These are phyloP conservation scores for Nomada hirtipes DNA, from an alignment of 2,888 invertebrate species.

Conservation along the genomic window DNA sequence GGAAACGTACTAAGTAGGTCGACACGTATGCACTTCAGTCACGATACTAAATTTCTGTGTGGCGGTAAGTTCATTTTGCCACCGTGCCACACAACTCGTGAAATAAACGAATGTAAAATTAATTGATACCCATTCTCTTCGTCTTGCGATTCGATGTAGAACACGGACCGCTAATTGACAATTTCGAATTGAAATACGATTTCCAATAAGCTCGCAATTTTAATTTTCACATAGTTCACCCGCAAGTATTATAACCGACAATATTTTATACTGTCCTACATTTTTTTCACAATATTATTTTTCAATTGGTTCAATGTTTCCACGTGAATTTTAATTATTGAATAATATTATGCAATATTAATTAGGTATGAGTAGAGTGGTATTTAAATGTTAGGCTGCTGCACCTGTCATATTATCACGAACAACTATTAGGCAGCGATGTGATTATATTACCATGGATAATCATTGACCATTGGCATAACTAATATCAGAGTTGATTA, in stretches of 20 bases:
- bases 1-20: conserved; percentile 49
- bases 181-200: too few species aligned
- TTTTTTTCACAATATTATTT: not conserved
- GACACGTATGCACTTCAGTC: conserved; percentile 38
- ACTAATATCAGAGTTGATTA: not conserved
- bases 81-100: not conserved
- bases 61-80: conserved; percentile 8
- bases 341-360: not conserved
- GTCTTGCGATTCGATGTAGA: too few species aligned
- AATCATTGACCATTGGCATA: not conserved
- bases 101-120: conserved; percentile 39
- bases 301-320: not conserved
- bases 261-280: not conserved
- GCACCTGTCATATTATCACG: not conserved
- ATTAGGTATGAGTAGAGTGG: too few species aligned
- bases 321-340: not conserved
- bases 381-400: not conserved
- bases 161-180: conserved; percentile 1
- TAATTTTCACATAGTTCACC: conserved; percentile 30
- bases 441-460: not conserved
- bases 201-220: conserved; percentile 17
- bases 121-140: conserved; percentile 33
- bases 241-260: conserved; percentile 1
- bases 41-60: conserved; percentile 40
- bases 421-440: not conserved